Evolutionary conservation across 2,113 vertebrate genomes (phyloP).

Genomic region (Toxotes jaculatrix): DNA sequence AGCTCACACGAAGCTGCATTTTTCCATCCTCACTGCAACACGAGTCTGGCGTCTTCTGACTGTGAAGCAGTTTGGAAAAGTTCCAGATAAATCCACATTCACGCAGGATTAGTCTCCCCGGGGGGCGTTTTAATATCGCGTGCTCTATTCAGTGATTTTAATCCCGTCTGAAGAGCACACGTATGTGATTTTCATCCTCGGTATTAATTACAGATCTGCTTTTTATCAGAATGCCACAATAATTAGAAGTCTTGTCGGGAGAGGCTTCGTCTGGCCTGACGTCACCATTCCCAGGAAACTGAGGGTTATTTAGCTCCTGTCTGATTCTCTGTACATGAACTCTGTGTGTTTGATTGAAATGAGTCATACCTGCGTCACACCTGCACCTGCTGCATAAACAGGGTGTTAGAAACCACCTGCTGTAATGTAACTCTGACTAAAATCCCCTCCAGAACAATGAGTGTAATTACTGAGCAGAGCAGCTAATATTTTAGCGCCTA

Average conservation of each 20-base stretch:
- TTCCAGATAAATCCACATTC: conserved; percentile 30
- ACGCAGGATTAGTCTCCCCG: conserved; percentile 45
- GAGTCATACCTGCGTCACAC: conserved; percentile 4
- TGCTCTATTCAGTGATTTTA: conserved; percentile 44
- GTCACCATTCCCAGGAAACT: background rate
- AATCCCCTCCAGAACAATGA: conserved; percentile 34
- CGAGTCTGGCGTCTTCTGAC: background rate
- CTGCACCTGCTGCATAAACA: conserved; percentile 9
- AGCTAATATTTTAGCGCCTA: conserved; percentile 29
- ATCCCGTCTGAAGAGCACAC: conserved; percentile 47
- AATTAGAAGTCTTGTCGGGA: background rate
- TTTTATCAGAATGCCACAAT: conserved; percentile 10
- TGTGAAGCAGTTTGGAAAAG: conserved; percentile 20
- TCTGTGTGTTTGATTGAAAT: background rate
- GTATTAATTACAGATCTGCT: conserved; percentile 38
- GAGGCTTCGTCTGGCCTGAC: background rate
- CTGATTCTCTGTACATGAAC: background rate
- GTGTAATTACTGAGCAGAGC: conserved; percentile 34
- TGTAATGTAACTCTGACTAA: conserved; percentile 2
- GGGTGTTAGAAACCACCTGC: background rate
- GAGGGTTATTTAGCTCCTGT: background rate
- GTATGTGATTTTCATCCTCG: conserved; percentile 7
- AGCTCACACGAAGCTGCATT: conserved; percentile 4
- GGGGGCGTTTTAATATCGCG: conserved; percentile 41
- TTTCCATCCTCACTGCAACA: conserved; percentile 1